These are phyloP conservation scores for Phaethornis superciliosus DNA, from an alignment of 2,113 vertebrate species.

Conservation along the genomic window DNA sequence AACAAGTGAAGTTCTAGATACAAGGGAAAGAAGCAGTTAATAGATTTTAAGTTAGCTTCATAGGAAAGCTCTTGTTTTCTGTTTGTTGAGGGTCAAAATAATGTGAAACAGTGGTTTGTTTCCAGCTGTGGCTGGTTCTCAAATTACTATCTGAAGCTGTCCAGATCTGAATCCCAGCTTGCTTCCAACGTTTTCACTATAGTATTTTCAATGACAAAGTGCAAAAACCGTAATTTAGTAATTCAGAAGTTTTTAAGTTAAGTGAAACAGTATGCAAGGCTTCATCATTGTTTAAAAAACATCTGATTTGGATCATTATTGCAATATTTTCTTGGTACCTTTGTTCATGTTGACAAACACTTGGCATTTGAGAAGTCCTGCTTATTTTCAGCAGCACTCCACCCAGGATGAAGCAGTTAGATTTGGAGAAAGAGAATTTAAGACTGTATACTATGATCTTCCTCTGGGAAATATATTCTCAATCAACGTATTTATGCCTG, in stretches of 20 bases:
- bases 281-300: not conserved
- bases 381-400: not conserved
- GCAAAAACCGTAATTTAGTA: not conserved
- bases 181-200: not conserved
- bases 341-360: not conserved
- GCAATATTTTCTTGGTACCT: not conserved
- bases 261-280: not conserved
- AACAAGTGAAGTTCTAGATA: not conserved
- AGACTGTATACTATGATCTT: not conserved
- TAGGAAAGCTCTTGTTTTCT: not conserved
- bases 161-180: not conserved
- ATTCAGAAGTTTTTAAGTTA: not conserved
- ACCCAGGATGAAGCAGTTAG: not conserved
- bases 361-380: not conserved
- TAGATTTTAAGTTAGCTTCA: not conserved
- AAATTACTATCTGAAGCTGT: not conserved
- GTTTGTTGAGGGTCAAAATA: not conserved
- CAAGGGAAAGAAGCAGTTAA: not conserved
- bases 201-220: not conserved
- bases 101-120: not conserved
- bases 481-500: not conserved
- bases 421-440: not conserved
- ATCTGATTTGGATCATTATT: not conserved
- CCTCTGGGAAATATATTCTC: not conserved
- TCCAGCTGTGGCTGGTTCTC: not conserved